Base-by-base conservation (phyloP, 2,888 invertebrate genomes). In the Meteorus cinctellus region DNA sequence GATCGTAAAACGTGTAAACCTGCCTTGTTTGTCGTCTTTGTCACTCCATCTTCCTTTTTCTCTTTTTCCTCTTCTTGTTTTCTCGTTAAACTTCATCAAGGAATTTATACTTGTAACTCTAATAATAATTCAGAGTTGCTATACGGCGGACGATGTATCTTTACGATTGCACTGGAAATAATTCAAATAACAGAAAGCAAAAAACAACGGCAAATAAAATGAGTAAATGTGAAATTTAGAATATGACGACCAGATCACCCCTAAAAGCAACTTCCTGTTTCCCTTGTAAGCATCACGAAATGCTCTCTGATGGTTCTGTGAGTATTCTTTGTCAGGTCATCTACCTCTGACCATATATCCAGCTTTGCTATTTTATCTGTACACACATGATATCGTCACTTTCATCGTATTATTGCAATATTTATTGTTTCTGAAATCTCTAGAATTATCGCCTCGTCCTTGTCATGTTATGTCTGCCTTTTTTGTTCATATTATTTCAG, bases 1-100 rank as follows among this genome's bases (percentile, higher is more conserved):
- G 79, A 76, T 80, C 79, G 80, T 80, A 80, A 81, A 81, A 76
- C 75, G 76, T 48, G 51, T 70, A 41, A 41, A 41, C 45, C 45
- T 67, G 48, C 27, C 67, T 48, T 67, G 29, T 69, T 69, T 29
- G 51, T 55, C 51, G 31, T 63, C 34, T 36, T 16, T 66, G 51
- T 24, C 19, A 5, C 36, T 6, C 34, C 36, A 45, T 75, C 65
- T 66, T 51, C 66, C 71, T 27, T 34, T 62, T 66, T 72, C 66
- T 34, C 63, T 29, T 34, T 34, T 55, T 74, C 72, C 69, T 70
- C 66, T 66, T 77, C 74, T 72, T 31, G 63, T 77, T 68, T 76
- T 78, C 60, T 75, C 55, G 55, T 55, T 55, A 55, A 73, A 72
- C 69, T 72, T 74, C 78, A 70, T 34, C 59, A 59, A 66, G 74